A percentile compares a stretch with the other conserved stretches of the same genome.
phyloP scores from a whole-genome alignment of 2,113 vertebrate species.

The Mesocricetus auratus region DNA sequence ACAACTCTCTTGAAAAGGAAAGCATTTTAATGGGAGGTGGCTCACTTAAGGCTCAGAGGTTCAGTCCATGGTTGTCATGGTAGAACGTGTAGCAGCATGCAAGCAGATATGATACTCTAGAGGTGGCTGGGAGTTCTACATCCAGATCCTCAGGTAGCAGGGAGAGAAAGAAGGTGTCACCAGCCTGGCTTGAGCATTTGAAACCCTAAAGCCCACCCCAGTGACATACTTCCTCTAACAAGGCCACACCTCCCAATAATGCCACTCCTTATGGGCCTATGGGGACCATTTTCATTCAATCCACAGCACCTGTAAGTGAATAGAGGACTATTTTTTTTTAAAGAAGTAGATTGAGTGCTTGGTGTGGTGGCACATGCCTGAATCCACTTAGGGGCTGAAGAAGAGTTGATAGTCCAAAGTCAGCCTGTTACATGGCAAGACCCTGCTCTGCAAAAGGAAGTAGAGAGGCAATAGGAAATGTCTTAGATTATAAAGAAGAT shows the following conservation, averaged over 20 bases:
- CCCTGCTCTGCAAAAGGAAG: not conserved
- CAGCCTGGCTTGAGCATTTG: not conserved
- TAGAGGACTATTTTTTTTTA: not conserved
- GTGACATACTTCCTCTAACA: not conserved
- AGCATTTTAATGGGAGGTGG: not conserved
- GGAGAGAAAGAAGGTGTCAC: not conserved
- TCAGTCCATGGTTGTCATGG: not conserved
- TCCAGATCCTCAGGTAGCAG: not conserved
- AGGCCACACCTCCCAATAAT: not conserved
- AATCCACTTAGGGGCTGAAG: not conserved
- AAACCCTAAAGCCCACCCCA: not conserved
- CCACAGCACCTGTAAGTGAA: not conserved
- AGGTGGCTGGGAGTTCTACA: not conserved
- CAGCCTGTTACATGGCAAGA: not conserved
- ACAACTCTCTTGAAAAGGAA: not conserved
- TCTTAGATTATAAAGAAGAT: not conserved
- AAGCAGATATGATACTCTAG: not conserved
- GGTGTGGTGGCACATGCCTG: not conserved
- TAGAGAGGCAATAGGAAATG: not conserved
- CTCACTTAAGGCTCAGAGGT: not conserved
- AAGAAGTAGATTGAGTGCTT: not conserved
- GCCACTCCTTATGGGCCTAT: not conserved
- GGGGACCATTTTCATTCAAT: not conserved
- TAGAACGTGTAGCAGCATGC: not conserved
- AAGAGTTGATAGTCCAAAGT: no score